Conservation (phyloP, 1,140 invertebrate genomes). For the Trachelipus rathkii region DNA sequence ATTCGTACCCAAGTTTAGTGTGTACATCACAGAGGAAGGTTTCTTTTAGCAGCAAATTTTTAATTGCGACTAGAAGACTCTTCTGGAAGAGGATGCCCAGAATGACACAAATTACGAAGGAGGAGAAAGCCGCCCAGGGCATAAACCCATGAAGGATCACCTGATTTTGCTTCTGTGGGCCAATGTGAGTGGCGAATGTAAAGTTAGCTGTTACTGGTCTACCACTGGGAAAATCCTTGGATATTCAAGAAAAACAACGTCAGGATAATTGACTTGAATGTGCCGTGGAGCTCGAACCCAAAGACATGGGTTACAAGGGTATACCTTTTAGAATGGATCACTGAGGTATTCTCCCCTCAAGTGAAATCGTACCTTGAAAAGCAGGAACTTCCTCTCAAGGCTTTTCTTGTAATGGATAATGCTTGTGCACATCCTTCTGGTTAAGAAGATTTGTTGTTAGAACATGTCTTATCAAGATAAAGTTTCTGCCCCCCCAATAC, state of each 20-base stretch:
- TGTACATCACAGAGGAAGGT: not conserved
- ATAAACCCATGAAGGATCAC: constrained; percentile 17
- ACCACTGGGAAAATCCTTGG: constrained; percentile 8
- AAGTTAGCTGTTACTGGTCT: constrained; percentile 10
- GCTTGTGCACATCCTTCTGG: constrained; percentile 12
- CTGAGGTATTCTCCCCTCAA: not conserved
- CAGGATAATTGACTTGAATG: not conserved
- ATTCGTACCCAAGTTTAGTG: too few relatives aligned
- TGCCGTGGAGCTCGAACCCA: not conserved
- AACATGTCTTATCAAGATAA: not conserved
- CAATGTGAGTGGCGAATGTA: constrained; percentile 16
- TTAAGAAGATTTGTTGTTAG: not conserved
- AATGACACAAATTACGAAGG: constrained; percentile 2
- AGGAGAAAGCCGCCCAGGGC: not conserved
- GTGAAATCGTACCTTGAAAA: not conserved
- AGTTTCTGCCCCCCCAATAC: not conserved
- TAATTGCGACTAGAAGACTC: constrained; percentile 2
- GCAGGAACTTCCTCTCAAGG: constrained; percentile 11
- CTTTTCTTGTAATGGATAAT: constrained; percentile 18
- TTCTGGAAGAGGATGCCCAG: constrained; percentile 18
- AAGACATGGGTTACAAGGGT: constrained; percentile 4
- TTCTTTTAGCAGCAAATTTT: not conserved
- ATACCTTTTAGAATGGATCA: constrained; percentile 8
- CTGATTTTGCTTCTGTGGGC: not conserved
- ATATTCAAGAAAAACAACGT: constrained; percentile 10